Conservation (phyloP, 2,113 vertebrate species). For the Gallinago jamesoni region DNA sequence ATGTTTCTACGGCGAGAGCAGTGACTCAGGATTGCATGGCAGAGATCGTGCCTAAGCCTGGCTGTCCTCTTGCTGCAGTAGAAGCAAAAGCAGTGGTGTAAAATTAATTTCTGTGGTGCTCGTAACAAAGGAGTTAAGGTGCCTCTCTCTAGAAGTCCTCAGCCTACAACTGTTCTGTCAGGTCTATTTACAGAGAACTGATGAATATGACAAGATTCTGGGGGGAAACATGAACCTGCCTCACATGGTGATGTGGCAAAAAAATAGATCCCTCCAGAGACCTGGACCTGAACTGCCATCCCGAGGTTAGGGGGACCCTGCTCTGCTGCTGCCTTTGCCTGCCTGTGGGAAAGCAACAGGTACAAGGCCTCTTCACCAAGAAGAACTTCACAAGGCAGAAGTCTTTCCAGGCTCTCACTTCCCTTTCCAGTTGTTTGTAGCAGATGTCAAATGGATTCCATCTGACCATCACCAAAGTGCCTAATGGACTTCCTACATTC, state of each 20-base stretch:
- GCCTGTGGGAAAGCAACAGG: neutral
- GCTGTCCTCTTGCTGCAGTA: neutral
- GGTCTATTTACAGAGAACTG: constrained; percentile 11
- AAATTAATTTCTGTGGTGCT: neutral
- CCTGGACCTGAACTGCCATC: neutral
- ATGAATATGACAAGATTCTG: neutral
- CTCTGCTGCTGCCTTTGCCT: neutral
- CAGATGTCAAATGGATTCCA: neutral
- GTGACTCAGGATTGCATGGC: neutral
- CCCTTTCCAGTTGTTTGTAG: neutral
- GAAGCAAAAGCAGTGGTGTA: neutral
- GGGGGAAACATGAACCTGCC: constrained; percentile 14
- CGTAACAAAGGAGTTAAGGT: neutral
- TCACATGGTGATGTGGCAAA: neutral
- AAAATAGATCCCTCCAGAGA: neutral
- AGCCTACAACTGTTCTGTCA: neutral
- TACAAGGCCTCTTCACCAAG: neutral
- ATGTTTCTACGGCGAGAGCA: neutral
- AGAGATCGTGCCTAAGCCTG: neutral
- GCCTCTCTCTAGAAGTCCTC: neutral
- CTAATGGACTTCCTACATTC: neutral
- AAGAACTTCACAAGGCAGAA: neutral
- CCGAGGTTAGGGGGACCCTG: neutral
- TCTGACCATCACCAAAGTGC: neutral
- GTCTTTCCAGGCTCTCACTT: neutral